A percentile compares a stretch with the other conserved stretches of the same genome.
These are phyloP conservation scores for Leptonema lineaticorne DNA, from an alignment of 1,140 invertebrate genomes.

Conservation along the genomic window DNA sequence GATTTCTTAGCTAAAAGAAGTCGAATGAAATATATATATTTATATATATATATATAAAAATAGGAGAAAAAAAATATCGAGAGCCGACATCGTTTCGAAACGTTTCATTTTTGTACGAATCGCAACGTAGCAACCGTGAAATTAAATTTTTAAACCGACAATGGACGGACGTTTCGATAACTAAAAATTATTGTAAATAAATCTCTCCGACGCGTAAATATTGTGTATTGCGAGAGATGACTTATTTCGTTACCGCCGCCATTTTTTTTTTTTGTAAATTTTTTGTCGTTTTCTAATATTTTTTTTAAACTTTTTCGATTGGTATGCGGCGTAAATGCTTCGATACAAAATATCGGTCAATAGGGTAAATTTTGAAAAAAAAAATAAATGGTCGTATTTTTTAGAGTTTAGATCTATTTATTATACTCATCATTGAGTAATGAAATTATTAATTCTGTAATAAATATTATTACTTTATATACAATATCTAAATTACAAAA, in stretches of 20 bases:
- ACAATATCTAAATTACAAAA: no score
- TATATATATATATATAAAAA: no score
- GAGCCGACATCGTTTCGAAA: conserved; percentile 32
- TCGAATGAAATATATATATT: not conserved
- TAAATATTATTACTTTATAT: no score
- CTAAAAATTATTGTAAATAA: conserved; percentile 2
- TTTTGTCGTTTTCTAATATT: not conserved
- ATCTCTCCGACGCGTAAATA: no score
- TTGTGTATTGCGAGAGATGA: no score
- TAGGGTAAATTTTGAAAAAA: not conserved
- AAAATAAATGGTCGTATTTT: no score
- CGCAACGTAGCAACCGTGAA: conserved; percentile 37
- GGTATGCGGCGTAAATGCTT: not conserved
- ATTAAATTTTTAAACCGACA: conserved; percentile 38
- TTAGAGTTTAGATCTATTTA: no score
- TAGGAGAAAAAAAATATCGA: not conserved
- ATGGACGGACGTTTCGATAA: conserved; percentile 20
- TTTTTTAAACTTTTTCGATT: not conserved
- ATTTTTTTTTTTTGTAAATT: not conserved
- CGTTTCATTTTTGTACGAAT: conserved; percentile 35
- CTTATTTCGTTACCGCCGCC: not conserved
- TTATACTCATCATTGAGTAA: no score
- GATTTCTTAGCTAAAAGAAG: not conserved
- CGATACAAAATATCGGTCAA: not conserved
- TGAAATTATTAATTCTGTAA: no score